Evolutionary conservation across 2,113 vertebrate species (phyloP).

Genomic region (Perca flavescens): DNA sequence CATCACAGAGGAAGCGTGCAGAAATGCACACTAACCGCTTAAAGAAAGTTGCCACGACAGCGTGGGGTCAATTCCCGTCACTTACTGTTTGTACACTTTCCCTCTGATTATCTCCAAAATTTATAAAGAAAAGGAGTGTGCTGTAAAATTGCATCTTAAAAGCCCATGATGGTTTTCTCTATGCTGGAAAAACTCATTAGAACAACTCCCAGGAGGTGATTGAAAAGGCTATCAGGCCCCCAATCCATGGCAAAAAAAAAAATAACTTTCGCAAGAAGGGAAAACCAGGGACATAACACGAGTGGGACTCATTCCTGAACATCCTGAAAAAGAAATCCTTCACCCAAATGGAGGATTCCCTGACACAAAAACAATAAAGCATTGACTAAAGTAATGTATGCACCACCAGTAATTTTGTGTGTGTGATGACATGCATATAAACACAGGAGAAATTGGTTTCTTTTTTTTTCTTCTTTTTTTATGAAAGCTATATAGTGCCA

Average conservation of each 20-base stretch:
- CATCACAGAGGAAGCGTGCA: background rate
- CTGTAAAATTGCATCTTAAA: slow-evolving; percentile 1
- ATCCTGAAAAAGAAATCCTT: background rate
- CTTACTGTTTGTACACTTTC: background rate
- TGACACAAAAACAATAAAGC: background rate
- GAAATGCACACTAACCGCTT: background rate
- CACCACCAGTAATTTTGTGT: background rate
- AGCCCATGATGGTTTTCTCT: background rate
- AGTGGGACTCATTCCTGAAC: background rate
- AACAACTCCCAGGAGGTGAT: background rate
- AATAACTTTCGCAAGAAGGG: background rate
- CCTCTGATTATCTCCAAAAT: background rate
- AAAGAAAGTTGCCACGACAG: background rate
- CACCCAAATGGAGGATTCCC: background rate
- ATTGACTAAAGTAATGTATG: background rate
- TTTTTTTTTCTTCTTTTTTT: too few relatives aligned
- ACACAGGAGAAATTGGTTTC: background rate
- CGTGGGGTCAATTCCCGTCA: background rate
- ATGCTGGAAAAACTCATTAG: background rate
- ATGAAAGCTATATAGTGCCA: background rate
- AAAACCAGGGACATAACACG: background rate
- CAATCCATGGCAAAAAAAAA: background rate
- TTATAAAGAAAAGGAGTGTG: background rate
- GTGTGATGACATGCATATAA: background rate
- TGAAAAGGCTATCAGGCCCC: background rate